phyloP scores from a whole-genome alignment of 2,113 vertebrate species.

The Furnarius figulus region DNA sequence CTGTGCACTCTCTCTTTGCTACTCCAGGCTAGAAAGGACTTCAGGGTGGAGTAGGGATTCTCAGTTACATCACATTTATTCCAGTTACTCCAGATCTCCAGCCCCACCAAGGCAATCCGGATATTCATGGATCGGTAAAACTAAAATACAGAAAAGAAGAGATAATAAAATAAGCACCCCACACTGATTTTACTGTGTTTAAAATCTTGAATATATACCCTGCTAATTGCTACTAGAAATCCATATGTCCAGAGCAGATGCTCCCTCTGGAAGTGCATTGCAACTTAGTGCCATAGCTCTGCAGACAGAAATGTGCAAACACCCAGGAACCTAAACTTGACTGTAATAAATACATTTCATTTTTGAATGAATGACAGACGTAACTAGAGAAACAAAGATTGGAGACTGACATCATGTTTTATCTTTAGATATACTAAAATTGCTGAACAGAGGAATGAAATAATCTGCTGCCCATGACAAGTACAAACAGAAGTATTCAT shows the following conservation, averaged over 20 bases:
- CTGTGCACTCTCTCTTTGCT: slow-evolving; percentile 82
- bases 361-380: not conserved
- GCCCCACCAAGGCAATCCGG: slow-evolving; percentile 89
- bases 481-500: not conserved
- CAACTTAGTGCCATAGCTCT: not conserved
- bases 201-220: not conserved
- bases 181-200: not conserved
- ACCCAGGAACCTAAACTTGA: not conserved
- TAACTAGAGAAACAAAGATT: not conserved
- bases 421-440: not conserved
- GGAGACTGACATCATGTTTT: not conserved
- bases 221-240: not conserved
- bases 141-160: slow-evolving; percentile 62
- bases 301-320: not conserved
- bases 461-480: not conserved
- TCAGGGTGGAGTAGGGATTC: slow-evolving; percentile 91
- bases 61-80: slow-evolving; percentile 84
- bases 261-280: not conserved
- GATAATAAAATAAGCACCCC: not conserved
- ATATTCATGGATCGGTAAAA: slow-evolving; percentile 92
- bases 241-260: not conserved
- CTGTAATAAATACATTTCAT: not conserved
- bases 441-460: not conserved
- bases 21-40: slow-evolving; percentile 91
- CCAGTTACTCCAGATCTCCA: slow-evolving; percentile 90